Base-by-base conservation (phyloP, 1,140 invertebrate genomes). In the Streblospio benedicti region DNA sequence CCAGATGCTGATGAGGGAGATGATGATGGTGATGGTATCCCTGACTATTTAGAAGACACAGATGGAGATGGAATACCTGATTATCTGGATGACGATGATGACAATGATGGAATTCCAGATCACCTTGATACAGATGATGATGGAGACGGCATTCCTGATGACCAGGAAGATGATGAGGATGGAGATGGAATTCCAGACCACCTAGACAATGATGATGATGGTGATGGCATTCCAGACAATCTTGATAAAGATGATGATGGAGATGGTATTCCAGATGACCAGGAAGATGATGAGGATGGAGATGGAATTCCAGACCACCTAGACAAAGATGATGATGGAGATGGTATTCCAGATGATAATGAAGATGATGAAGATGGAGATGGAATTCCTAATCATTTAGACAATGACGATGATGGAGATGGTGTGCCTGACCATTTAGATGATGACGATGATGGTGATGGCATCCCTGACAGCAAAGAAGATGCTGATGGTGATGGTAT, bases 361-460 rank as follows among this genome's bases (percentile, higher is more conserved):
- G 58, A 63, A 5, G 55, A 54, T 44, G 27, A 59, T 5, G 57
- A 58, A 54, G 72, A 74, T 62, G 66, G 65, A 12, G 65, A 74
- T 58, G 71, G 71, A 23, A 51, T 67, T 43, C 57, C 62, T 64
- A 71, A 76, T 57, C 12, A 66, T 25, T 20, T 55, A 25, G 67
- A 72, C 35, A 33, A 56, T 41, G 70, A 73, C 41, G 59, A 56
- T 6, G 70, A 73, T 56, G 69, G 69, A 5, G 70, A 71, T 55
- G 71, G 69, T 23, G 65, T 71, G 2, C 64, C 68, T 6, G 62
- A 63, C 30, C 23, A 61, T 61, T 41, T 71, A 31, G 74, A 76
- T 53, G 65, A 76, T 60, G 72, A 74, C 61, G 69, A 63, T 56
- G 72, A 74, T 57, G 64, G 65, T 47, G 75, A 77, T 66, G 75